Base-by-base conservation (phyloP, 2,888 invertebrate species). In the Ophion slaviceki region DNA sequence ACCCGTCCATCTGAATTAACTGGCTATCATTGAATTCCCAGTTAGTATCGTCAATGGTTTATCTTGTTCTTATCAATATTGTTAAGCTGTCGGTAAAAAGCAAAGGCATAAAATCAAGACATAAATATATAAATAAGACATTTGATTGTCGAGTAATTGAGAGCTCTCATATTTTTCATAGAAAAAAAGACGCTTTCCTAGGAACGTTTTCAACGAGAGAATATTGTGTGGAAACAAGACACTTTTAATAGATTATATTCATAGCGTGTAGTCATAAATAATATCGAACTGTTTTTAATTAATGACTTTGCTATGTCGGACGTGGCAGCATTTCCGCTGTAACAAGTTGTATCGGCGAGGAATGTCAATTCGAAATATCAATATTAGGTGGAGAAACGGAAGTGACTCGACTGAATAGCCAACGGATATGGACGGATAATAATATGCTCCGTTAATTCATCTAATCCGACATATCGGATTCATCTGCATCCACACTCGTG, bases 381-480 rank as follows among this genome's bases (percentile, higher is more conserved):
- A 79, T 68, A 67, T 57, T 40, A 45, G 28, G 59, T 59, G 59
- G 40, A 59, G 77, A 40, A 68, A 68, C 45, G 40, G 67, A 61
- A 17, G 59, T 40, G 64, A 36, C 62, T 71, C 24, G 57, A 40
- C 47, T 40, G 62, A 62, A 71, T 53, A 62, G 71, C 64, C 47
- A 79, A 59, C 79, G 70, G 79, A 64, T 47, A 70, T 70, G 47
- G 62, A 71, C 67, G 47, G 79, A 79, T 79, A 79, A 79, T 79
- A 70, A 79, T 79, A 62, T 62, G 79, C 70, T 79, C 14, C 28
- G 71, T 79, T 71, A 71, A 79, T 79, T 79, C 71, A 47, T 47
- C 62, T 62, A 79, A 79, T 79, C 62, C 79, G 79, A 62, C 79
- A 79, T 71, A 71, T 71, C 70, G 79, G 70, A 71, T 79, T 71